phyloP scores from a whole-genome alignment of 2,888 invertebrate species.

The Drosophila helvetica region DNA sequence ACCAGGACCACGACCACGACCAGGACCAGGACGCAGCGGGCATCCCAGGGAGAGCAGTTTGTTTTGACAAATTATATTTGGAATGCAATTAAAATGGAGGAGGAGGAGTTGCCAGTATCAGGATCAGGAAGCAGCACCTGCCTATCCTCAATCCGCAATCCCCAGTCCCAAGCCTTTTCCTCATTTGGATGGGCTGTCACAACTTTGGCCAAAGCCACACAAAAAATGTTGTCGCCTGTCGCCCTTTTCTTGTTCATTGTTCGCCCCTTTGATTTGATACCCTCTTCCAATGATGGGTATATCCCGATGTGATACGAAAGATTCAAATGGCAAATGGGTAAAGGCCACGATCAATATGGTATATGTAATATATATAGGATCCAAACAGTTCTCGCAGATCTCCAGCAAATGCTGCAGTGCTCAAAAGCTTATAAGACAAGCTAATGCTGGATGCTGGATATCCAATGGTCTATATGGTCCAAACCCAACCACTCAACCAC shows the following conservation, averaged over 20 bases:
- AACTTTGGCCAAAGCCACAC: slow-evolving; percentile 52
- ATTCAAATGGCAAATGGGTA: not conserved
- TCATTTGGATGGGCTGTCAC: slow-evolving; percentile 47
- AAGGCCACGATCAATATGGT: not conserved
- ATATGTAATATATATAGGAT: too few relatives aligned
- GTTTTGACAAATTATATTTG: slow-evolving; percentile 62
- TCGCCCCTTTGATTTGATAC: not conserved
- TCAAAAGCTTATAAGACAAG: not conserved
- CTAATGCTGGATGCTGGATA: slow-evolving; percentile 12
- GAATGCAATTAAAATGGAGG: slow-evolving; percentile 51
- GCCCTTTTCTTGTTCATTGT: slow-evolving; percentile 19
- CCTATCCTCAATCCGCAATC: slow-evolving; percentile 1
- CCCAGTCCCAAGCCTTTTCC: slow-evolving; percentile 21
- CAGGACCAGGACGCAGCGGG: too few relatives aligned
- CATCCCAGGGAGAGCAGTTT: slow-evolving; percentile 1
- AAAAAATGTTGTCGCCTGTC: slow-evolving; percentile 42
- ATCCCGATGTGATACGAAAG: not conserved
- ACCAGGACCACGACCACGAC: too few relatives aligned
- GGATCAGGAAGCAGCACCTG: slow-evolving; percentile 7
- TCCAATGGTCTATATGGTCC: not conserved
- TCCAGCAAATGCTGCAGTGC: too few relatives aligned
- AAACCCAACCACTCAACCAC: not conserved
- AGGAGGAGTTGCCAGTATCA: slow-evolving; percentile 2
- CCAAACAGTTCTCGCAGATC: not conserved
- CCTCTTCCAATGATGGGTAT: not conserved